A percentile compares a stretch with the other conserved stretches of the same genome.
These are phyloP conservation scores for Microtus pennsylvanicus DNA, from an alignment of 2,113 vertebrate species.

Conservation along the genomic window DNA sequence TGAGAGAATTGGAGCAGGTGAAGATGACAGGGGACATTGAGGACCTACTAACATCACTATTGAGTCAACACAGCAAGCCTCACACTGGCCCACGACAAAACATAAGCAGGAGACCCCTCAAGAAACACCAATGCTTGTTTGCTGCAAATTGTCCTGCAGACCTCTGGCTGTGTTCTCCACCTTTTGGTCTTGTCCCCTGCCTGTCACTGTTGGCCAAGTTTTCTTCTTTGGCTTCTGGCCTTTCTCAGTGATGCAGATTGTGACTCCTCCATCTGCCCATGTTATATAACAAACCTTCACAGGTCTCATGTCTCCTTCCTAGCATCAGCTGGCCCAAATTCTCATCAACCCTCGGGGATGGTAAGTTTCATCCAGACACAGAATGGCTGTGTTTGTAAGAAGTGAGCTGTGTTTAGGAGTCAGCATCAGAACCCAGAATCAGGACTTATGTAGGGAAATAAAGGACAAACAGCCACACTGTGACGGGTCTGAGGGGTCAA, in stretches of 20 bases:
- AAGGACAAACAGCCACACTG: neutral
- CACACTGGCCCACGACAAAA: too few species aligned
- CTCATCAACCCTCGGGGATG: neutral
- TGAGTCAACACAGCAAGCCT: neutral
- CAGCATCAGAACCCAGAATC: neutral
- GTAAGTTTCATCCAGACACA: neutral
- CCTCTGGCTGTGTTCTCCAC: too few species aligned
- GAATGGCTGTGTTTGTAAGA: neutral
- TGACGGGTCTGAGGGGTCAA: neutral
- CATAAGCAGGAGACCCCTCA: fast-evolving
- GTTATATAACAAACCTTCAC: neutral
- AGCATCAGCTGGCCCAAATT: too few species aligned
- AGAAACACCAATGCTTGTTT: neutral
- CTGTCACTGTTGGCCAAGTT: neutral
- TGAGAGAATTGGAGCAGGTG: fast-evolving
- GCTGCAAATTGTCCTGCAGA: too few species aligned
- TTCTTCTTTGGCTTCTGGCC: neutral
- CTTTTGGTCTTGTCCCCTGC: neutral
- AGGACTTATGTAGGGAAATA: neutral
- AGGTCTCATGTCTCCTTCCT: neutral
- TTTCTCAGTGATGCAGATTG: neutral
- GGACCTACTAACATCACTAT: neutral
- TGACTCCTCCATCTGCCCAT: too few species aligned
- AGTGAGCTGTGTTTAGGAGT: neutral
- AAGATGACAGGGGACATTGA: neutral